phyloP scores from a whole-genome alignment of 2,797 vertebrate species.

The Anguilla anguilla region DNA sequence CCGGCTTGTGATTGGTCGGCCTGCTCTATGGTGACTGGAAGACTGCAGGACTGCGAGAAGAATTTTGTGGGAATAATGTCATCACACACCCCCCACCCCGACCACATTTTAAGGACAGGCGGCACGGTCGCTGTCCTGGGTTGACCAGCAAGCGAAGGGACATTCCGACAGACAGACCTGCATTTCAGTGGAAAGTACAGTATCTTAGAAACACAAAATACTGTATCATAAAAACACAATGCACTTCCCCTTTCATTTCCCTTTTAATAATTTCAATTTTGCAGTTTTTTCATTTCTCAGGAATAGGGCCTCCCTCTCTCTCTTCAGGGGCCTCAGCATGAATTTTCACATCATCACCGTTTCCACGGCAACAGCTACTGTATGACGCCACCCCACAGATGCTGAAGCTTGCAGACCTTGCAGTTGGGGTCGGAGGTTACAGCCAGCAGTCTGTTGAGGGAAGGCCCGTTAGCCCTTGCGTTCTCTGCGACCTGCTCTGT shows the following conservation, averaged over 20 bases:
- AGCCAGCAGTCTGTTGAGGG: background rate
- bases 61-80: background rate
- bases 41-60: background rate
- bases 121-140: background rate
- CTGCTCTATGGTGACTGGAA: background rate
- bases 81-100: background rate
- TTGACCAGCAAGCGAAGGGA: background rate
- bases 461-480: background rate
- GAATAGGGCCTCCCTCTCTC: background rate
- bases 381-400: background rate
- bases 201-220: background rate
- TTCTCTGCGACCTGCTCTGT: background rate
- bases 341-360: background rate
- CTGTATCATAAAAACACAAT: background rate
- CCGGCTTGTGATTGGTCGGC: background rate
- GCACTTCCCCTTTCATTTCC: constrained; percentile 2
- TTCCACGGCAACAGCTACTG: background rate
- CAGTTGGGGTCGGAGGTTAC: background rate
- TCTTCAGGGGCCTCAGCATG: background rate
- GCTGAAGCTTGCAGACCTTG: background rate
- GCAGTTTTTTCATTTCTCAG: background rate
- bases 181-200: background rate
- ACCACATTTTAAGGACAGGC: background rate
- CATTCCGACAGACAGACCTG: background rate
- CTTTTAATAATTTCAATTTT: background rate